Percentiles rank a stretch among this genome's conserved stretches.
These are phyloP conservation scores for Halcyon chelicuti DNA, from an alignment of 2,797 vertebrate species.

Conservation along the genomic window DNA sequence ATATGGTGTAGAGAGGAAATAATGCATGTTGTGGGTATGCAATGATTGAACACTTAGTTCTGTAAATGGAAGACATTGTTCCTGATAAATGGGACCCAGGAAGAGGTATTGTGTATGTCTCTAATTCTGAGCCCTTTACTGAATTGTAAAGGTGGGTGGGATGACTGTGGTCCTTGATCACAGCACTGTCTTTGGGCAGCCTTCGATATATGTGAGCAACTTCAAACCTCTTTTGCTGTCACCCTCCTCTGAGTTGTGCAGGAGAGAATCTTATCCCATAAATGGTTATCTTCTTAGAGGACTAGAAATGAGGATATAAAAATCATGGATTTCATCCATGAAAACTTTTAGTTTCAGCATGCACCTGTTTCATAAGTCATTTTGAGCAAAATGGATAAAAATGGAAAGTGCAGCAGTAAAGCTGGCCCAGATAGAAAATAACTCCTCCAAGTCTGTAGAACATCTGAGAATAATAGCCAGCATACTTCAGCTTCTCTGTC, in stretches of 20 bases:
- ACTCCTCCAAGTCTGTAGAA: slow-evolving; percentile 26
- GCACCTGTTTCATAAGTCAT: slow-evolving; percentile 60
- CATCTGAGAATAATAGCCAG: slow-evolving; percentile 45
- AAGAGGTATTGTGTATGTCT: background rate
- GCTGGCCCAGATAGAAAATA: slow-evolving; percentile 36
- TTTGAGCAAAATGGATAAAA: slow-evolving; percentile 45
- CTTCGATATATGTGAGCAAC: background rate
- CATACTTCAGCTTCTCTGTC: slow-evolving; percentile 13
- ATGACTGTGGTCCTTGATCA: background rate
- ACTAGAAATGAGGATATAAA: slow-evolving; percentile 46
- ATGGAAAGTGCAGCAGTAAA: slow-evolving; percentile 46
- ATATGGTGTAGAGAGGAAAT: background rate
- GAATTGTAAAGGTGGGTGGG: background rate
- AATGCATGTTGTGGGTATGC: background rate
- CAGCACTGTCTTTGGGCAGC: background rate
- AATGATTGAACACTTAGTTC: background rate
- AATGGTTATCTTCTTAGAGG: slow-evolving; percentile 42
- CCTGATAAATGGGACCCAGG: background rate
- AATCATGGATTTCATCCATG: slow-evolving; percentile 56
- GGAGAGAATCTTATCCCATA: slow-evolving; percentile 37
- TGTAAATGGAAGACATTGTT: background rate
- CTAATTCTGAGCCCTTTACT: background rate
- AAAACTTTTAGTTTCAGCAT: slow-evolving; percentile 42
- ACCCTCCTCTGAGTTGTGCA: background rate
- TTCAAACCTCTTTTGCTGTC: slow-evolving; percentile 23